Evolutionary conservation across 2,113 vertebrate species (phyloP), one percentile per base, ranked within the genome.

Genomic region (Sterrhoptilus dennistouni): DNA sequence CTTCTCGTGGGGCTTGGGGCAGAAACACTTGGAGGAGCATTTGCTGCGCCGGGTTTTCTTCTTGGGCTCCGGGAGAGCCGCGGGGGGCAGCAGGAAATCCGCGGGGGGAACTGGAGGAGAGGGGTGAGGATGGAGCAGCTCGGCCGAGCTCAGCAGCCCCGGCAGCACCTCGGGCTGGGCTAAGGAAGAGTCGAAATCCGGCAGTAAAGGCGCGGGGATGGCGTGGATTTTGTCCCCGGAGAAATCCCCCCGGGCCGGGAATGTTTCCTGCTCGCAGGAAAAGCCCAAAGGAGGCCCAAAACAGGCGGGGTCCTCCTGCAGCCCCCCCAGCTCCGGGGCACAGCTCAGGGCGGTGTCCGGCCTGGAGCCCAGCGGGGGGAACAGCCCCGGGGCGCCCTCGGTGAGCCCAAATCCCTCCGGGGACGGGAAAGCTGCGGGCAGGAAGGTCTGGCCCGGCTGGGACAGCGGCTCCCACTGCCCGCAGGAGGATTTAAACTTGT

Each of bases 1-100:
- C 80, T 99, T 99, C 98, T 99, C 99, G 11, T 99, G 99, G 84
- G 99, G 98, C 40, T 98, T 98, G 2, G 99, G 98, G 75, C 99
- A 99, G 95, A 98, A 98, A 57, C 99, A 98, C 79, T 99, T 98
- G 6, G 98, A 97, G 36, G 98, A 97, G 92, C 98, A 98, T 80
- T 99, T 99, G 76, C 98, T 98, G 7, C 98, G 96, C 5, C 99
- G 97, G 4, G 98, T 95, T 57, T 98, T 98, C 81, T 98, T 98
- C 56, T 98, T 96, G 25, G 98, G 98, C 78, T 99, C 98, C 71
- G 97, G 53, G 54, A 90, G 76, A 94, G 98, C 11, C 95, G 98
- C 10, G 33, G 98, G 74, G 94, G 98, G 83, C 92, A 98, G 92
- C 98, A 98, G 57, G 94, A 98, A 97, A 98, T 99, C 98, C 2